Conservation (phyloP, 1,140 invertebrate genomes). For the Hestina assimilis region DNA sequence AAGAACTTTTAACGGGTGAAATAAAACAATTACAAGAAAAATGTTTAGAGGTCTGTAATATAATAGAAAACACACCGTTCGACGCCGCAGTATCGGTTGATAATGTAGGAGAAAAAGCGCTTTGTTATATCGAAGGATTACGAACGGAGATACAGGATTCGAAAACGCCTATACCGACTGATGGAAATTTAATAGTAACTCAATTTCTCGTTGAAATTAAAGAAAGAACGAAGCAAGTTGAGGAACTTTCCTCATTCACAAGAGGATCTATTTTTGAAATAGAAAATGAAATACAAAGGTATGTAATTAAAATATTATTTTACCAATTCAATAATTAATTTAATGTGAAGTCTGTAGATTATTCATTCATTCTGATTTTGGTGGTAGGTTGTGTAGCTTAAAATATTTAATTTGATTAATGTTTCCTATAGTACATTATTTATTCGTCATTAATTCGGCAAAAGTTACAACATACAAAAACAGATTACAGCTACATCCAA, state of each 20-base stretch:
- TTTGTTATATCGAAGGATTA: slow-evolving; percentile 51
- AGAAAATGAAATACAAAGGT: slow-evolving; percentile 63
- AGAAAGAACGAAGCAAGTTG: slow-evolving; percentile 51
- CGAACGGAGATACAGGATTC: slow-evolving; percentile 49
- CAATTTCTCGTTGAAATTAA: slow-evolving; percentile 57
- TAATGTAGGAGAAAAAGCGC: slow-evolving; percentile 38
- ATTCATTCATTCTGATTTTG: too few species aligned
- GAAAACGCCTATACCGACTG: slow-evolving; percentile 40
- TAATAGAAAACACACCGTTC: slow-evolving; percentile 47
- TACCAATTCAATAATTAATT: too few species aligned
- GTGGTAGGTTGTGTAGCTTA: too few species aligned
- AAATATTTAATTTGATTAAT: too few species aligned
- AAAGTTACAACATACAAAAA: too few species aligned
- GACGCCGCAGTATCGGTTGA: slow-evolving; percentile 31
- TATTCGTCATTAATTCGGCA: too few species aligned
- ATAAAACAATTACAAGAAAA: slow-evolving; percentile 46
- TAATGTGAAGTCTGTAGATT: too few species aligned
- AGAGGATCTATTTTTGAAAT: slow-evolving; percentile 53
- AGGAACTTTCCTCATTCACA: slow-evolving; percentile 61
- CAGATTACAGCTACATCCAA: too few species aligned
- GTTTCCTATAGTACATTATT: neutral
- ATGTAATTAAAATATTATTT: slow-evolving; percentile 12
- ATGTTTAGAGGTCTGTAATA: slow-evolving; percentile 50
- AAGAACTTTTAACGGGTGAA: slow-evolving; percentile 43
- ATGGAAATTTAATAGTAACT: slow-evolving; percentile 55